Evolutionary conservation across 2,113 vertebrate species (phyloP).

Genomic region (Gallinago media): DNA sequence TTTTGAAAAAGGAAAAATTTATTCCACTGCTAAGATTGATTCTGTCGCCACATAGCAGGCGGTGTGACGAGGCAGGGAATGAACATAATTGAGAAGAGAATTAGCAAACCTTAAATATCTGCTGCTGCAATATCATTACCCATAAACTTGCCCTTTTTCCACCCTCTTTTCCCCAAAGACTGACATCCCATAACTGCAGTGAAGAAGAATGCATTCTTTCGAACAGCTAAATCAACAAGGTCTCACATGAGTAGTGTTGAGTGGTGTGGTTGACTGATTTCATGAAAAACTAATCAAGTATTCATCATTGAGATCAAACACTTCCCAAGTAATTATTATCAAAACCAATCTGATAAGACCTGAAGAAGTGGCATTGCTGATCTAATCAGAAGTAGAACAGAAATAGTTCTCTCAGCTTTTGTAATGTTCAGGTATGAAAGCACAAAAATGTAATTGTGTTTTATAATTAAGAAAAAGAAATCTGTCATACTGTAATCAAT

Average conservation of each 20-base stretch:
- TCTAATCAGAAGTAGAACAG: constrained; percentile 84
- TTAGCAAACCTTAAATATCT: constrained; percentile 95
- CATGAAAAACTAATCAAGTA: constrained; percentile 99
- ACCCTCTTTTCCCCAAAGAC: constrained; percentile 88
- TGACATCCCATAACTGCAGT: constrained; percentile 80
- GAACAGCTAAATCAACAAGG: constrained; percentile 96
- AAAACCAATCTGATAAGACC: constrained; percentile 89
- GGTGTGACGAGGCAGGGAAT: constrained; percentile 74
- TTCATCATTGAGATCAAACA: constrained; percentile 99
- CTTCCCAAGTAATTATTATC: constrained; percentile 93
- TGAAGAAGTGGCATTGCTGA: constrained; percentile 84
- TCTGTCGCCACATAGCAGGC: constrained; percentile 75
- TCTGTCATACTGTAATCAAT: constrained; percentile 43
- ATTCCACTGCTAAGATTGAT: constrained; percentile 81
- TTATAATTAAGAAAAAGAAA: constrained; percentile 75
- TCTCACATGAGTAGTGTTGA: constrained; percentile 87
- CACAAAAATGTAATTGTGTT: constrained; percentile 74
- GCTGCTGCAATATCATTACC: constrained; percentile 96
- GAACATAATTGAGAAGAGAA: constrained; percentile 89
- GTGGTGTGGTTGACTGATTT: constrained; percentile 94
- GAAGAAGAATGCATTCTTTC: constrained; percentile 82
- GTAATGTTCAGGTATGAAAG: constrained; percentile 68
- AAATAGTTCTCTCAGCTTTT: constrained; percentile 70
- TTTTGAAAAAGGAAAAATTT: constrained; percentile 73
- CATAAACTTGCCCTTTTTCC: constrained; percentile 94